Evolutionary conservation across 2,113 vertebrate genomes (phyloP).

Genomic region (Turdus rufiventris): DNA sequence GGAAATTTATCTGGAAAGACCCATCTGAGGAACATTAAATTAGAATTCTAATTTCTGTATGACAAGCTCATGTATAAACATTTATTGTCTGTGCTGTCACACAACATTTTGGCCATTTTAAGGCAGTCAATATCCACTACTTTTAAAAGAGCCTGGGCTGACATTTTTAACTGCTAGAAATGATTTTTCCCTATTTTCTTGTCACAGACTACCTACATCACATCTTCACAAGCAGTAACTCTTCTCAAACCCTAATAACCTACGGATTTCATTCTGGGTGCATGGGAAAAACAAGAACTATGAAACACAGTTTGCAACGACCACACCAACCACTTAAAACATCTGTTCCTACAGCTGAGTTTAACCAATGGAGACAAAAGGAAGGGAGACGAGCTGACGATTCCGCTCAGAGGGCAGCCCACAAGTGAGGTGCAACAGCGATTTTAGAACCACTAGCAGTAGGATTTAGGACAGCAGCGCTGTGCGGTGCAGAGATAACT

Average conservation of each 20-base stretch:
- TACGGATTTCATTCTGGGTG: not conserved
- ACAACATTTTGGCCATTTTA: not conserved
- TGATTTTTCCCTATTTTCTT: not conserved
- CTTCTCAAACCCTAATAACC: too few relatives aligned
- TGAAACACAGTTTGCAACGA: accelerated
- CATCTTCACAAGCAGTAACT: accelerated
- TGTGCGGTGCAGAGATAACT: accelerated
- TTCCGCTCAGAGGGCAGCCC: accelerated
- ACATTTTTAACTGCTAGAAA: not conserved
- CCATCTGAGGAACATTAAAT: not conserved
- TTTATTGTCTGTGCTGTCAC: not conserved
- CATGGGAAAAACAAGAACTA: accelerated
- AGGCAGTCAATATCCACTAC: not conserved
- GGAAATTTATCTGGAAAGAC: not conserved
- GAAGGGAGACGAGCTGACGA: not conserved
- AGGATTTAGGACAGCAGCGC: not conserved
- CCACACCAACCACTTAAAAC: too few relatives aligned
- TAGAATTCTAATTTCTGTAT: not conserved
- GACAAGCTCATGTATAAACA: not conserved
- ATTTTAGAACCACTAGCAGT: accelerated
- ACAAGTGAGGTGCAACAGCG: accelerated
- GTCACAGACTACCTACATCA: not conserved
- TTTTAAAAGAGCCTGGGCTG: not conserved
- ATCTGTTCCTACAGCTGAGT: accelerated
- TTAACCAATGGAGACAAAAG: accelerated